Conservation (phyloP, 2,113 vertebrate species). For the Emydocephalus ijimae region DNA sequence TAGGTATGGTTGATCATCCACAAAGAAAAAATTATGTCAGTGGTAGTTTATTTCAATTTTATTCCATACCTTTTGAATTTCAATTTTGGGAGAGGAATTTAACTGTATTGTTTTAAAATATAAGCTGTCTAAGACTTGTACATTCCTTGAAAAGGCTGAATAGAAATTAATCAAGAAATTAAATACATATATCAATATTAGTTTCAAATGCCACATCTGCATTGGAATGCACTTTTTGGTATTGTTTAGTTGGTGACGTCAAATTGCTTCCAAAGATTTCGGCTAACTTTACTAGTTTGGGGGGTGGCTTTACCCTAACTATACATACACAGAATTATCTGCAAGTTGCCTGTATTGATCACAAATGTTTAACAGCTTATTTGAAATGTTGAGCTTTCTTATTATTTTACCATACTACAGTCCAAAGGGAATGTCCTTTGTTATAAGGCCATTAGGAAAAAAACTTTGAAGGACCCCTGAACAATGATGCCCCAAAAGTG, state of each 20-base stretch:
- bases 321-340: not conserved
- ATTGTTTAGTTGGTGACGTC: not conserved
- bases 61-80: not conserved
- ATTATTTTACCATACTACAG: not conserved
- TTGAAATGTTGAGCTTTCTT: not conserved
- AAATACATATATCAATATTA: not conserved
- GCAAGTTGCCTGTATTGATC: too few relatives aligned
- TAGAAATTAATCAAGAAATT: not conserved
- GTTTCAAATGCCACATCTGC: not conserved
- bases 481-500: not conserved
- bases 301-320: too few relatives aligned
- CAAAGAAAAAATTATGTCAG: not conserved
- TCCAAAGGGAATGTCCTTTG: not conserved
- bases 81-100: not conserved
- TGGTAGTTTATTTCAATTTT: not conserved
- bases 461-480: not conserved
- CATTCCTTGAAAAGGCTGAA: not conserved
- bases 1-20: too few relatives aligned
- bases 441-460: not conserved
- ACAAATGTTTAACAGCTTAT: too few relatives aligned
- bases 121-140: not conserved
- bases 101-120: not conserved
- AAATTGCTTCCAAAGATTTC: not conserved
- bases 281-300: not conserved
- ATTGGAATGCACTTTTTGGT: not conserved